Evolutionary conservation across 1,140 invertebrate genomes (phyloP), one percentile per base, ranked within the genome.

Genomic region (Drosophila pallidifrons): DNA sequence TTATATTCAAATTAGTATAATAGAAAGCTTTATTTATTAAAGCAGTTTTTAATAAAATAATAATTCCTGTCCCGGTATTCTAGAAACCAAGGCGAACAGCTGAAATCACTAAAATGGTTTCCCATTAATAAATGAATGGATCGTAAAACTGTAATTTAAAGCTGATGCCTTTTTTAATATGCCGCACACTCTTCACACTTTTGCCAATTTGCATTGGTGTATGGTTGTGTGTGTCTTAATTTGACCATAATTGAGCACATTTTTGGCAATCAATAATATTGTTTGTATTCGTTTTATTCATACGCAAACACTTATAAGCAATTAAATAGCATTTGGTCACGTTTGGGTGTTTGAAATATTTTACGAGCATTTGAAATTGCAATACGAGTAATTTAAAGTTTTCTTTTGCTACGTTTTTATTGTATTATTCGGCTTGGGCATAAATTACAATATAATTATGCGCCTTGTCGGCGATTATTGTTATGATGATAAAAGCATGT

Each of bases 361-460:
- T 88, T 78, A 88, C 77, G 77, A 88, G 66, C 70, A 69, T 35
- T 73, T 79, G 57, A 71, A 75, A 79, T 83, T 66, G 63, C 46
- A 73, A 64, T 82, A 71, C 75, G 41, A 38, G 46, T 73, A 41
- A 41, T 45, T 46, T 74, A 35, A 15, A 75, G 64, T 89, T 75
- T 73, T 30, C 66, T 46, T 57, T 25, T 20, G 6, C 35, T 57
- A 38, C n/a, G 10, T 20, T 38, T 41, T 57, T 57, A 57, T 57
- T 57, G 54, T 41, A 57, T 57, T 57, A 20, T 43, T 82, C 45
- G 66, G 67, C 47, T 67, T 60, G 52, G 45, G 81, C 67, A 88
- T 88, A 88, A 88, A 89, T 88, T 85, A 88, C 72, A 88, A 88
- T 88, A 88, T 85, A 87, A 87, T 87, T 87, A 87, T 89, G 85